These are phyloP conservation scores for Eremobia ochroleuca DNA, from an alignment of 2,888 invertebrate genomes.

Conservation along the genomic window DNA sequence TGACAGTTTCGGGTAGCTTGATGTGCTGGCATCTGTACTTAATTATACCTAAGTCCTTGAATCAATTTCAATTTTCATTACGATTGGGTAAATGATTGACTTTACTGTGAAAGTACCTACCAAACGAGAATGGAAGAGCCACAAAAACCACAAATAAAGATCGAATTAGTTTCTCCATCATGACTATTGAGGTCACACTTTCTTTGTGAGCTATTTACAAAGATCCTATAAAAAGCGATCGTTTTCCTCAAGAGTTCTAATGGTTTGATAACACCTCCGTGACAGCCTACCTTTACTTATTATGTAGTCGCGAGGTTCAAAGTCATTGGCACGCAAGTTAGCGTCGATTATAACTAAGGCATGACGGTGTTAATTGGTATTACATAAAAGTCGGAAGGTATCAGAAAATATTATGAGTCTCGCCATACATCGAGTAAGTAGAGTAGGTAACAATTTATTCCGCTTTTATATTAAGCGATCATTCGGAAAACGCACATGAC, in stretches of 20 bases:
- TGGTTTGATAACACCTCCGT: slow-evolving; percentile 13
- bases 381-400: slow-evolving; percentile 60
- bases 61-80: too few species aligned
- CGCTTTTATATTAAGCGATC: slow-evolving; percentile 11
- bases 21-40: too few species aligned
- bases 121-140: neutral
- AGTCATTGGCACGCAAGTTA: slow-evolving; percentile 59
- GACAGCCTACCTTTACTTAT: slow-evolving; percentile 13
- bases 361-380: slow-evolving; percentile 56
- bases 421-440: neutral
- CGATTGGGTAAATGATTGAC: neutral
- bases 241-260: neutral
- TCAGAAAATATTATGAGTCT: slow-evolving; percentile 15
- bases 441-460: neutral
- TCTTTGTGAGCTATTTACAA: slow-evolving; percentile 17
- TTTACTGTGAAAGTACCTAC: neutral
- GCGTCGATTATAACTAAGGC: slow-evolving; percentile 32
- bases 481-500: slow-evolving; percentile 10
- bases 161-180: slow-evolving; percentile 21
- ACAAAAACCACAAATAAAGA: slow-evolving; percentile 22
- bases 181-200: slow-evolving; percentile 25
- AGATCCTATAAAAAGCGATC: neutral
- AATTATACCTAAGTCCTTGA: neutral
- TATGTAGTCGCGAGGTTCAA: slow-evolving; percentile 45
- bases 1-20: too few species aligned